Evolutionary conservation across 2,797 vertebrate species (phyloP).

Genomic region (Megalops cyprinoides): DNA sequence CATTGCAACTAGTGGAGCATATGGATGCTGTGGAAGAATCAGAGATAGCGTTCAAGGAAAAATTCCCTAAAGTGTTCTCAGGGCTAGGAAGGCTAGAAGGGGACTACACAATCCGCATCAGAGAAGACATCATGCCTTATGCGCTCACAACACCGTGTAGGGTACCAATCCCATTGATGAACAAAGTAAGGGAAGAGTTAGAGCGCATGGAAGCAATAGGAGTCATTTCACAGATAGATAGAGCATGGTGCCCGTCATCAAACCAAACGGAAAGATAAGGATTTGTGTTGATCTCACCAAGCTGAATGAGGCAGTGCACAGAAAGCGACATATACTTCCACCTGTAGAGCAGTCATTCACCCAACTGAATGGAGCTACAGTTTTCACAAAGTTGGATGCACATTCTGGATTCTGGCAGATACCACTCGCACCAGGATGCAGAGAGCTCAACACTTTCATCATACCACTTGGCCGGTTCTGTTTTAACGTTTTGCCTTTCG

Average conservation of each 20-base stretch:
- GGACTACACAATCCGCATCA: no score
- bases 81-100: no score
- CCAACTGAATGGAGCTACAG: not conserved
- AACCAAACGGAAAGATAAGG: not conserved
- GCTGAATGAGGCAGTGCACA: not conserved
- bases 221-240: not conserved
- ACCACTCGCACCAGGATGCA: not conserved
- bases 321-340: not conserved
- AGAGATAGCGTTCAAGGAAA: no score
- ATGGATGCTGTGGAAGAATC: no score
- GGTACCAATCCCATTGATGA: no score
- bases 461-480: conserved; percentile 25
- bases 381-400: not conserved
- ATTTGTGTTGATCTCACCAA: not conserved
- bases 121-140: no score
- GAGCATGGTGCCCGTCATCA: not conserved
- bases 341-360: not conserved
- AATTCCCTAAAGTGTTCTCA: no score
- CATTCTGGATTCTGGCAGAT: conserved; percentile 6
- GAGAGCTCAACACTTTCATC: conserved; percentile 18
- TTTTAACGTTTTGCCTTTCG: conserved; percentile 28
- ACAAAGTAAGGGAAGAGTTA: not conserved
- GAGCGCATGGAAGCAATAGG: not conserved
- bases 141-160: no score
- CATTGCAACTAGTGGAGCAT: no score